Evolutionary conservation across 1,140 invertebrate genomes (phyloP).

Genomic region (Philotrypesis tridentata): DNA sequence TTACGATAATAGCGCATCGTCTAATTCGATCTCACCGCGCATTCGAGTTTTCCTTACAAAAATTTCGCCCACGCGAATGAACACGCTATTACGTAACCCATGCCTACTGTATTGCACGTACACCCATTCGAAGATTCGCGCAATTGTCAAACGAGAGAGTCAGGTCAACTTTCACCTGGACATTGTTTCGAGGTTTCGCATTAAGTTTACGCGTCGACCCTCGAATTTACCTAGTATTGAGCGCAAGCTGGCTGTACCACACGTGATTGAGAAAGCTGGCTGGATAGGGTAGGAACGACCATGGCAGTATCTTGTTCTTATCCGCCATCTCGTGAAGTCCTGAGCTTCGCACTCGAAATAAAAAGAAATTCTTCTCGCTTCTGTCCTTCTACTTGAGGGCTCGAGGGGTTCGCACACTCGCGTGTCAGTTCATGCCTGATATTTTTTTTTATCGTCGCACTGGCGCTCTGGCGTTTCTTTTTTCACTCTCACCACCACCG

Average conservation of each 20-base stretch:
- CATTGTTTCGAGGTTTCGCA: too few species aligned
- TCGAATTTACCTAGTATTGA: constrained; percentile 67
- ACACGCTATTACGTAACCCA: too few species aligned
- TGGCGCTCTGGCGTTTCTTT: too few species aligned
- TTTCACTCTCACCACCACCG: background rate
- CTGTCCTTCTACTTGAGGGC: too few species aligned
- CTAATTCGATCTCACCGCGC: too few species aligned
- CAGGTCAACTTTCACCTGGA: too few species aligned
- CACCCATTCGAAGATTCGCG: background rate
- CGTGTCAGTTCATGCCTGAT: background rate
- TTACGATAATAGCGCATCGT: too few species aligned
- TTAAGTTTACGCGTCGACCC: too few species aligned
- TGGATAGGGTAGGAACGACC: constrained; percentile 68
- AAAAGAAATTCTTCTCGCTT: background rate
- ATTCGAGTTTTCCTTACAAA: too few species aligned
- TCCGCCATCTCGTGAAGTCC: constrained; percentile 64
- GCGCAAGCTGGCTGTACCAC: constrained; percentile 69
- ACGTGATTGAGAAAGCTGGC: constrained; percentile 69
- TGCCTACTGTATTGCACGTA: background rate
- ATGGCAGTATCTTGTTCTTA: constrained; percentile 69
- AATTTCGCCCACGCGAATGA: too few species aligned
- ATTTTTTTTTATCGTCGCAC: constrained; percentile 2
- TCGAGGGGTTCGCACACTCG: background rate
- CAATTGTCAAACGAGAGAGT: background rate
- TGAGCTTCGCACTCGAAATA: background rate